Conservation (phyloP, 1,140 invertebrate species). For the Chymomyza costata region DNA sequence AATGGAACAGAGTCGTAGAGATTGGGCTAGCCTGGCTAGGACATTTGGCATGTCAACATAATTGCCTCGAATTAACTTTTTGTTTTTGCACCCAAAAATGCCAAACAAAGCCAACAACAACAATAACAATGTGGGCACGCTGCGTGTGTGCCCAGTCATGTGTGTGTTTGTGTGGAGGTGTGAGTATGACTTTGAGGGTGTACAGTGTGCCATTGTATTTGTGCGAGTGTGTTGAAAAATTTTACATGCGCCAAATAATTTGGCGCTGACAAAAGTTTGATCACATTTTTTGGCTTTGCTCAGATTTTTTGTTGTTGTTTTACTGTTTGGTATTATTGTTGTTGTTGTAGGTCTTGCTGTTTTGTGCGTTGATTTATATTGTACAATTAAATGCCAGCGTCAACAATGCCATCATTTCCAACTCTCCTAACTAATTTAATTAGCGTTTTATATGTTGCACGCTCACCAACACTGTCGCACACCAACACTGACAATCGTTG, state of each 20-base stretch:
- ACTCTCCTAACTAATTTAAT: constrained; percentile 54
- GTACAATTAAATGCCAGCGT: constrained; percentile 49
- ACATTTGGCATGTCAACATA: constrained; percentile 69
- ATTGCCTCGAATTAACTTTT: constrained; percentile 71
- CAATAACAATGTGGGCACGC: no score
- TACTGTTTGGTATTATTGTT: constrained; percentile 8
- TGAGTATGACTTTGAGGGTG: no score
- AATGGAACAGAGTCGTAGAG: no score
- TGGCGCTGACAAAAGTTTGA: constrained; percentile 52
- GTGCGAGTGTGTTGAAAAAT: constrained; percentile 19
- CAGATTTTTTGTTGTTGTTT: constrained; percentile 4
- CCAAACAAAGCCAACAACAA: constrained; percentile 33
- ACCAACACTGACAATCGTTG: no score
- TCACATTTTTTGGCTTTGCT: constrained; percentile 33
- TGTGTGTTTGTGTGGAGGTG: constrained; percentile 3
- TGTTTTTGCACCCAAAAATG: constrained; percentile 44
- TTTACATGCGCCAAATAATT: constrained; percentile 51
- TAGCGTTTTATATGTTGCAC: constrained; percentile 25
- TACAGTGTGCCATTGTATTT: no score
- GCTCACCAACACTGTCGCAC: no score
- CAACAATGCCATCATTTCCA: constrained; percentile 20
- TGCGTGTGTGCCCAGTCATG: constrained; percentile 4
- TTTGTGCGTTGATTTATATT: constrained; percentile 45
- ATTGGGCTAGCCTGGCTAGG: constrained; percentile 15
- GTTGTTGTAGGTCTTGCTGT: constrained; percentile 14